Conservation (phyloP, 1,140 invertebrate species). For the Zaprionus taronus region DNA sequence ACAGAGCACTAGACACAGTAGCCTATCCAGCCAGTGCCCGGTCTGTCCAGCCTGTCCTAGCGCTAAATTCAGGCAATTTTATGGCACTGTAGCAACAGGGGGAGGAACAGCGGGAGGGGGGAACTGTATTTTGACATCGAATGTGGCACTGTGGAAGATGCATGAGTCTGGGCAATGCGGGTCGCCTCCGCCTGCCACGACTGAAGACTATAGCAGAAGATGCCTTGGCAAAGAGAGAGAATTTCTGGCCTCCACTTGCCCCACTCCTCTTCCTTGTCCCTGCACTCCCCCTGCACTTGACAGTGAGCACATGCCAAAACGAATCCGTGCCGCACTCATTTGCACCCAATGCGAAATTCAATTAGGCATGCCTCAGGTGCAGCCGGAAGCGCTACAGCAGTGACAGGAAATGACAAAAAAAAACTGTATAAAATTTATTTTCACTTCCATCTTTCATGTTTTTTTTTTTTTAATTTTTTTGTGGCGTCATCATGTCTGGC, state of each 20-base stretch:
- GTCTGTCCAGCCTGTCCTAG: conserved; percentile 41
- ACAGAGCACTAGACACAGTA: conserved; percentile 52
- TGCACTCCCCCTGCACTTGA: conserved; percentile 36
- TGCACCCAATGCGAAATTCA: conserved; percentile 62
- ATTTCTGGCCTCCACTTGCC: neutral
- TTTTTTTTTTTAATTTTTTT: neutral
- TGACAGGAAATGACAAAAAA: conserved; percentile 71
- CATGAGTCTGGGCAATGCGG: conserved; percentile 59
- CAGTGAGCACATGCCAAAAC: conserved; percentile 48
- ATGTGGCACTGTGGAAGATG: conserved; percentile 71
- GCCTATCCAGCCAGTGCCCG: conserved; percentile 31
- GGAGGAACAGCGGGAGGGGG: neutral
- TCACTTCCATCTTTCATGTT: conserved; percentile 2
- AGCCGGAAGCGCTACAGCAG: conserved; percentile 60
- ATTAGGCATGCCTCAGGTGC: conserved; percentile 74
- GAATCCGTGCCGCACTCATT: conserved; percentile 27
- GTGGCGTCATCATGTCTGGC: conserved; percentile 59
- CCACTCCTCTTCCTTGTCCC: neutral
- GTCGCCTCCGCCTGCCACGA: conserved; percentile 22
- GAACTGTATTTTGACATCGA: conserved; percentile 65
- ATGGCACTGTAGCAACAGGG: conserved; percentile 58
- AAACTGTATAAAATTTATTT: conserved; percentile 61
- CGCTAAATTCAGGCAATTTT: conserved; percentile 82
- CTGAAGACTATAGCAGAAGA: conserved; percentile 5
- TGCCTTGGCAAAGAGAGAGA: conserved; percentile 20